These are phyloP conservation scores for Panthera leo DNA, from an alignment of 2,113 vertebrate genomes.

Conservation along the genomic window DNA sequence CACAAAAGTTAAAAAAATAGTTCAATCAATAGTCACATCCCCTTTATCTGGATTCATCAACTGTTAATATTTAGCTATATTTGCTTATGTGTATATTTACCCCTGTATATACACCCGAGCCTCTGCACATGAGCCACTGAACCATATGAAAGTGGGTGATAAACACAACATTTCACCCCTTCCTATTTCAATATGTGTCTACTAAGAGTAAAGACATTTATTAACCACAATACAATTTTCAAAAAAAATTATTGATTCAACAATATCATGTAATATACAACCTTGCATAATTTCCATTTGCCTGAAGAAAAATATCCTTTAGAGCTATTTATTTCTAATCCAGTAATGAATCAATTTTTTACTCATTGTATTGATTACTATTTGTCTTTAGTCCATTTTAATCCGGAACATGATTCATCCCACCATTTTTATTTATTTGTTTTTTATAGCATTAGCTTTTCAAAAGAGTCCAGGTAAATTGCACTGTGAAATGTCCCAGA, in stretches of 20 bases:
- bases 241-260: neutral
- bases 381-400: neutral
- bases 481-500: neutral
- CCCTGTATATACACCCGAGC: neutral
- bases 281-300: constrained; percentile 9
- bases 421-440: neutral
- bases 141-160: neutral
- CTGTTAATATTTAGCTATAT: neutral
- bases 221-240: neutral
- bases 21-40: neutral
- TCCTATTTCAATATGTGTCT: neutral
- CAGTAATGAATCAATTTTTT: neutral
- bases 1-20: neutral
- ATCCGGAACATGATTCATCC: neutral
- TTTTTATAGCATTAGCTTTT: neutral
- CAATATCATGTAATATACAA: neutral
- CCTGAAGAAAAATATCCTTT: constrained; percentile 7
- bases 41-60: neutral
- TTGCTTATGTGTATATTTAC: neutral
- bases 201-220: neutral
- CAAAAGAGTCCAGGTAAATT: neutral
- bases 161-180: neutral
- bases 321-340: neutral
- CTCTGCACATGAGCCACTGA: neutral
- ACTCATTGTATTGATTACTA: neutral